Evolutionary conservation across 2,888 invertebrate genomes (phyloP), one percentile per base, ranked within the genome.

Genomic region (Steromphala cineraria): DNA sequence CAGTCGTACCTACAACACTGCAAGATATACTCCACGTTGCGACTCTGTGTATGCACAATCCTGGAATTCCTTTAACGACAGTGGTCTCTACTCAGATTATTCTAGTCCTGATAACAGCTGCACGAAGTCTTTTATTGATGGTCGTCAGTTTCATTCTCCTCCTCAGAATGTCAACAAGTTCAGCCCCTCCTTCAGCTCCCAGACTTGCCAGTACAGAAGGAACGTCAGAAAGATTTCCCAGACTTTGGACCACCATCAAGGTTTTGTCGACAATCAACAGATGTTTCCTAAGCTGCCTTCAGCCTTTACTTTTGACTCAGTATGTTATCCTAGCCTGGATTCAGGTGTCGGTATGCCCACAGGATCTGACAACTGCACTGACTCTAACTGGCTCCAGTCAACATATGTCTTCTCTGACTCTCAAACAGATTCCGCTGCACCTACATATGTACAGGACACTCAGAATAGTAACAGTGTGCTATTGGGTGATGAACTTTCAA

Each of bases 91-190:
- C 31, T 36, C 40, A 3, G 71, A 71, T 36, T 19, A 19, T 40
- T 71, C 71, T 40, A 40, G 71, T 40, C 36, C 36, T 2, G 71
- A 71, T n/a, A 71, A 71, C 40, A 71, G 71, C 71, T 71, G 40
- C 71, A 31, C 36, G 3, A 15, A 71, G 19, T 28, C 71, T 1
- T 71, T 71, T 36, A 71, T 71, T 10, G 71, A 40, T 19, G 71
- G 71, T 4, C 36, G 71, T 19, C 36, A 71, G 40, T 71, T 71
- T 40, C 19, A 71, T 36, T 36, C 71, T 0, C 71, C 71, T 17
- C 46, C 46, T 10, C 71, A 17, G n/a, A 71, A 71, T 36, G 71
- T 71, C 36, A 71, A 31, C 36, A 71, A 40, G 71, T 71, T 71
- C 71, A 71, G 71, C 40, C 36, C 71, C 15, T 36, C 71, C 36